A percentile compares a stretch with the other conserved stretches of the same genome.
Evolutionary conservation across 2,888 invertebrate genomes (phyloP).

Genomic region (Dryobotodes eremita): DNA sequence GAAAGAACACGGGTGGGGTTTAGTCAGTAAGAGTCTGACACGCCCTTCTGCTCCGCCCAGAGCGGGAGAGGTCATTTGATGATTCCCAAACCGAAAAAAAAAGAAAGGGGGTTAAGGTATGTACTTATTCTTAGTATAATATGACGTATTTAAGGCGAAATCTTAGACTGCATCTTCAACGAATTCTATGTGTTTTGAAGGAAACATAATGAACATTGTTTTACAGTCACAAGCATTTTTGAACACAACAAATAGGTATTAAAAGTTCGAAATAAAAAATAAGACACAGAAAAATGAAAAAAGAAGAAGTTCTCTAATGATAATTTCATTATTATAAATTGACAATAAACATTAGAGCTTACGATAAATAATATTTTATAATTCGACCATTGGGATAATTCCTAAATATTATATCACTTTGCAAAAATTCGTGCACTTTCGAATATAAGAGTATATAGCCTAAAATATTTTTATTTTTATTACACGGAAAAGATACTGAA

Average conservation of each 20-base stretch:
- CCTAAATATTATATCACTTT: neutral
- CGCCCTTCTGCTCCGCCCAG: too few relatives aligned
- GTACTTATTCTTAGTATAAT: too few relatives aligned
- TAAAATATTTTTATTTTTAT: neutral
- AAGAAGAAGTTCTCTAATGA: neutral
- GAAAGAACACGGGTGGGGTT: too few relatives aligned
- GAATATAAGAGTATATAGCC: neutral
- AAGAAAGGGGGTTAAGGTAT: too few relatives aligned
- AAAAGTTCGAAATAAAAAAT: neutral
- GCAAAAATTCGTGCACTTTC: neutral
- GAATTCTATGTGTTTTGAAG: too few relatives aligned
- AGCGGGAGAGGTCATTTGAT: too few relatives aligned
- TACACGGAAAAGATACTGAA: neutral
- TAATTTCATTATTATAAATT: neutral
- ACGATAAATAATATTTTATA: neutral
- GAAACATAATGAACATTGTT: neutral
- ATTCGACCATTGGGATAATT: neutral
- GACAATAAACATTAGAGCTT: neutral
- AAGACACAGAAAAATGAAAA: neutral
- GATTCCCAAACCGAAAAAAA: too few relatives aligned
- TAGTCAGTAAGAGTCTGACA: too few relatives aligned
- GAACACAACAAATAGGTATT: neutral
- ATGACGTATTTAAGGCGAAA: too few relatives aligned
- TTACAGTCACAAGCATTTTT: neutral
- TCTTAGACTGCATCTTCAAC: too few relatives aligned